phyloP scores from a whole-genome alignment of 2,888 invertebrate species.

The Bibio marci region DNA sequence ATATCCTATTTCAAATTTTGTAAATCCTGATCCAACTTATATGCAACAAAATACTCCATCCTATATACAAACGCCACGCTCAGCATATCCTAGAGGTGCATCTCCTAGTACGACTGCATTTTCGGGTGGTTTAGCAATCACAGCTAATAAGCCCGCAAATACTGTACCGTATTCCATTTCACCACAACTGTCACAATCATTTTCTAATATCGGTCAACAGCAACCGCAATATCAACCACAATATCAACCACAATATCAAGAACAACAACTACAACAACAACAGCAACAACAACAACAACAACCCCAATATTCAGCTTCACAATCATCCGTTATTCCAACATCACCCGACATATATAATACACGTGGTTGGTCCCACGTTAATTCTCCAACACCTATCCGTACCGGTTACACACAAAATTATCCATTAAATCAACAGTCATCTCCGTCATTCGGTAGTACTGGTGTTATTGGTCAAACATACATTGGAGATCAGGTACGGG shows the following conservation, averaged over 20 bases:
- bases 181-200: slow-evolving; percentile 5
- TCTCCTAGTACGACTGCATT: slow-evolving; percentile 10
- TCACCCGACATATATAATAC: not conserved
- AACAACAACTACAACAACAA: not conserved
- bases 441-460: not conserved
- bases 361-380: slow-evolving; percentile 11
- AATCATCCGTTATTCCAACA: not conserved
- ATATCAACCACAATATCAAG: not conserved
- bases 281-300: slow-evolving; percentile 15
- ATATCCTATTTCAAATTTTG: not conserved
- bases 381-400: slow-evolving; percentile 7
- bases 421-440: slow-evolving; percentile 10
- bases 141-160: slow-evolving; percentile 4
- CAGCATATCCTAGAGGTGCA: not conserved
- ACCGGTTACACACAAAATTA: slow-evolving; percentile 3
- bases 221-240: slow-evolving; percentile 7
- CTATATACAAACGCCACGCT: not conserved
- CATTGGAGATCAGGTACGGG: slow-evolving; percentile 3
- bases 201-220: slow-evolving; percentile 6
- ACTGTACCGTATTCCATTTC: not conserved
- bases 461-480: slow-evolving; percentile 1
- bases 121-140: slow-evolving; percentile 9
- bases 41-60: slow-evolving; percentile 1
- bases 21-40: slow-evolving; percentile 2
- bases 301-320: not conserved